Conservation (phyloP, 2,113 vertebrate species). For the Sciurus niger region DNA sequence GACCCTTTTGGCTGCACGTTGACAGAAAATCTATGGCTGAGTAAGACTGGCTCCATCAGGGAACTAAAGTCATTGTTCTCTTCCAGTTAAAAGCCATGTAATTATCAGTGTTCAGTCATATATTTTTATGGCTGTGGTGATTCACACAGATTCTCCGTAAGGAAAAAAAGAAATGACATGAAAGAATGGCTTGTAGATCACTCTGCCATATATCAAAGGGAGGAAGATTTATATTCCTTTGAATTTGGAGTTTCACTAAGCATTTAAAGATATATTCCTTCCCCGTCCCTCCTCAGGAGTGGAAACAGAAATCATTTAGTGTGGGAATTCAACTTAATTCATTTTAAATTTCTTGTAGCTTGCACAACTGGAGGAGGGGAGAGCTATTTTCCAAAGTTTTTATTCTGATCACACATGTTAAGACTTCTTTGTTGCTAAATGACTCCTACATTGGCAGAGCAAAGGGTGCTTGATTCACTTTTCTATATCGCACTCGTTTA, state of each 20-base stretch:
- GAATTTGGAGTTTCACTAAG: slow-evolving; percentile 28
- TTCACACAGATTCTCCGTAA: slow-evolving; percentile 57
- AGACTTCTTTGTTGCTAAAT: not conserved
- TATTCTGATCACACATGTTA: not conserved
- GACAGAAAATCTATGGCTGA: slow-evolving; percentile 71
- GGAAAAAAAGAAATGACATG: not conserved
- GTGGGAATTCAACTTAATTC: slow-evolving; percentile 26
- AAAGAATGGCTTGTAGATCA: slow-evolving; percentile 30
- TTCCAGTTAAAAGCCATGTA: slow-evolving; percentile 66
- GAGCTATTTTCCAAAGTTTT: not conserved
- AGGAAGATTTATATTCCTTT: slow-evolving; percentile 45
- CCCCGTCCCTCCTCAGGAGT: not conserved
- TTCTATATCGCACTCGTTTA: not conserved
- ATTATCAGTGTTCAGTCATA: slow-evolving; percentile 59
- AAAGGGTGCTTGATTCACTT: not conserved
- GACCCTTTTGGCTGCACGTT: not conserved
- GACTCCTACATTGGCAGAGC: not conserved
- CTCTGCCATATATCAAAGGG: not conserved
- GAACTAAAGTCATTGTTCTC: slow-evolving; percentile 11
- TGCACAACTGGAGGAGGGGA: not conserved
- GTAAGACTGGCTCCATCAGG: not conserved
- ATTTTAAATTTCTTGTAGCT: slow-evolving; percentile 11
- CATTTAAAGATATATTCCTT: slow-evolving; percentile 52
- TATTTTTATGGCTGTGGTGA: slow-evolving; percentile 68
- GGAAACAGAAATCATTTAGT: slow-evolving; percentile 29